These are phyloP conservation scores for Odocoileus hemionus DNA, from an alignment of 2,113 vertebrate genomes.

Conservation along the genomic window DNA sequence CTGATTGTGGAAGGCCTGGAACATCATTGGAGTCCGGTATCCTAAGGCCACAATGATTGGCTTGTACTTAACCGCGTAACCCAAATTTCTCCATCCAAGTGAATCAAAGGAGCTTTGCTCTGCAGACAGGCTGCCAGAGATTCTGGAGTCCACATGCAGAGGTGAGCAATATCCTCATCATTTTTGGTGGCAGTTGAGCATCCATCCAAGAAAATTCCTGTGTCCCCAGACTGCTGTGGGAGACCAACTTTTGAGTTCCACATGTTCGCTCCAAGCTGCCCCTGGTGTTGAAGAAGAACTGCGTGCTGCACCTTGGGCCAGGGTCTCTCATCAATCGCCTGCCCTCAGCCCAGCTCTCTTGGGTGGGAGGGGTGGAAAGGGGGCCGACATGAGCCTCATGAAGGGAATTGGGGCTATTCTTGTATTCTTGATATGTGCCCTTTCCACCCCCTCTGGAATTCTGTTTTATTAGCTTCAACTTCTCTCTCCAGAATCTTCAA, in stretches of 20 bases:
- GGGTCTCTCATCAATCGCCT: background rate
- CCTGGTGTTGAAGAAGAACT: background rate
- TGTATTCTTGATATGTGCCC: background rate
- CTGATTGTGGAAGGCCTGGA: background rate
- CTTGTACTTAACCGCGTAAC: background rate
- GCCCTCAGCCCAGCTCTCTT: background rate
- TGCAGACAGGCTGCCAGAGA: background rate
- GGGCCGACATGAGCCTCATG: background rate
- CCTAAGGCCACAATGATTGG: background rate
- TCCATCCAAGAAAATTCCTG: slow-evolving; percentile 17
- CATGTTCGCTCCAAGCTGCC: fast-evolving
- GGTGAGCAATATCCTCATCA: background rate
- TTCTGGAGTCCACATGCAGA: background rate
- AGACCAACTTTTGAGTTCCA: background rate
- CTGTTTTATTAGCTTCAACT: background rate
- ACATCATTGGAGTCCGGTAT: background rate
- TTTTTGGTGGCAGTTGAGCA: background rate
- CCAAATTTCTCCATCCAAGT: background rate
- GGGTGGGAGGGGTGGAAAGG: background rate
- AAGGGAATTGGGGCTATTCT: background rate
- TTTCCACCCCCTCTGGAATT: background rate
- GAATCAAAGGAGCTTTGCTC: background rate
- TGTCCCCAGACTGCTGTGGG: background rate
- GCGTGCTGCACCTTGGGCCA: background rate
- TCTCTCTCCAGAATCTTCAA: background rate